These are phyloP conservation scores for Oreortyx pictus DNA, from an alignment of 2,797 vertebrate species.

Conservation along the genomic window DNA sequence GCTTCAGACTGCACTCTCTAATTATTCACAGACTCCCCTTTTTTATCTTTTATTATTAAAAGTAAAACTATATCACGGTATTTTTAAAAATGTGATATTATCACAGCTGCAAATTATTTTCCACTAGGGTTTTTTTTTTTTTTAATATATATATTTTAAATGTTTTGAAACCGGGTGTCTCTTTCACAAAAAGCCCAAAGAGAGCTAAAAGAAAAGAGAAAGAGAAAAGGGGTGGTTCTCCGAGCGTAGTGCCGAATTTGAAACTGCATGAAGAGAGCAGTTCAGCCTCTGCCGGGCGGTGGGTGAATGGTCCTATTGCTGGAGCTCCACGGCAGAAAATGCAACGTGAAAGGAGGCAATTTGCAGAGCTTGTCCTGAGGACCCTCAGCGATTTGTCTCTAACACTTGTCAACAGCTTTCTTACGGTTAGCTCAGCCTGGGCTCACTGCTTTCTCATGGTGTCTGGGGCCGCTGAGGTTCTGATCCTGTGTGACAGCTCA, in stretches of 20 bases:
- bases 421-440: background rate
- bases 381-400: background rate
- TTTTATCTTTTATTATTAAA: constrained; percentile 87
- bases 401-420: background rate
- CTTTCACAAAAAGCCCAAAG: constrained; percentile 49
- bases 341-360: background rate
- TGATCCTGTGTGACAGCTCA: rapidly evolving
- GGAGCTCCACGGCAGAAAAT: constrained; percentile 21
- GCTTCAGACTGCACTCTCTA: constrained; percentile 86
- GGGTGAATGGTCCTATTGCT: constrained; percentile 25
- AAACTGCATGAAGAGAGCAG: constrained; percentile 37
- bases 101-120: constrained; percentile 87
- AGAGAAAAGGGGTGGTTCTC: constrained; percentile 62
- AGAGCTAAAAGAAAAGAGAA: constrained; percentile 38
- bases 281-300: constrained; percentile 42
- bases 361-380: background rate
- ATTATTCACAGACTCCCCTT: constrained; percentile 87
- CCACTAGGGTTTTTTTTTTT: constrained; percentile 65
- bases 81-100: constrained; percentile 78
- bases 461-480: background rate
- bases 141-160: constrained; percentile 44
- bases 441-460: background rate
- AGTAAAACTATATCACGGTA: constrained; percentile 79
- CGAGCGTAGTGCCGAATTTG: constrained; percentile 47
- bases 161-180: constrained; percentile 65